Base-by-base conservation (phyloP, 2,888 invertebrate species). In the Phyllotreta striolata region DNA sequence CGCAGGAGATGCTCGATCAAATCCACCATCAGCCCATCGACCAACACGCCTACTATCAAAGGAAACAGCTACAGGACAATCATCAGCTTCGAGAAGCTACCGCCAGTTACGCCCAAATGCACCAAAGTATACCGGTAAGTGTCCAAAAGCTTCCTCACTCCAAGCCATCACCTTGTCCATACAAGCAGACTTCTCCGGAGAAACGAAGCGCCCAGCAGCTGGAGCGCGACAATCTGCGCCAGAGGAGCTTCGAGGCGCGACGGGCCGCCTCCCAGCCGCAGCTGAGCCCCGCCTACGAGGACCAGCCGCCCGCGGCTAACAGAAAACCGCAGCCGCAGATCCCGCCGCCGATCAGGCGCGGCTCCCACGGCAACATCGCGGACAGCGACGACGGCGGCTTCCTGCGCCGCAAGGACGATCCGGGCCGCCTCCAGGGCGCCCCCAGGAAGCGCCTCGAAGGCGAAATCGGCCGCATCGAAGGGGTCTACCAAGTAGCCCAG, bases 241-340 rank as follows among this genome's bases (percentile, higher is more conserved):
- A 86, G 74, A 82, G 85, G 78, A 85, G 85, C 44, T 83, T 87
- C 46, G 87, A 87, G 76, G 84, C 81, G 6, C 81, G 87, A 73
- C 80, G 88, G 47, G 86, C 89, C 0, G 83, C 88, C 0, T 90
- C 90, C 0, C 89, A 90, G 72, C 90, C 90, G 1, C 90, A 90
- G 72, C 81, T 90, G 24, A 24, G 24, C 24, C 24, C 24, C 3
- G 82, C 87, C 38, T 86, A 80, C 66, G 84, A 85, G 14, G 84
- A 84, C 46, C 84, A 84, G 51, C 70, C 70, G 9, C 72, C 73
- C 35, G 66, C 67, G 71, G 64, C 67, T 1, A 67, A 62, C 24
- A 64, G 66, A 40, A 66, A 66, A 39, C 77, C 79, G 37, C 80
- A 79, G 72, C 71, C 84, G 77, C 78, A 82, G 81, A 65, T 82